A percentile compares a stretch with the other conserved stretches of the same genome.
Evolutionary conservation across 2,797 vertebrate genomes (phyloP).

Genomic region (Takifugu ocellatus): DNA sequence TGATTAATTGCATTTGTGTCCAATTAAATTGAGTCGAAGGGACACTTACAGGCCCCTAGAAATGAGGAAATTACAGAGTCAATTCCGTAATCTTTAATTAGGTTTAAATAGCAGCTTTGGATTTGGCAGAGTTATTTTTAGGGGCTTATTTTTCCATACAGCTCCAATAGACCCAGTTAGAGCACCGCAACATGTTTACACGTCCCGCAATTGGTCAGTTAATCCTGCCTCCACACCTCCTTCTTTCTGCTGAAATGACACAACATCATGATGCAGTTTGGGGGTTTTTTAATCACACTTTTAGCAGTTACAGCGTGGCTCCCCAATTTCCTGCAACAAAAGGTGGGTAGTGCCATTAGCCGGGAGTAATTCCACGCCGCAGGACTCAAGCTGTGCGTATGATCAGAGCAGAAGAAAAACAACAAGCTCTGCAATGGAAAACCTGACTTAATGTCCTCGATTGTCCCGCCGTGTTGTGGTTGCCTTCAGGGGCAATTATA

Average conservation of each 20-base stretch:
- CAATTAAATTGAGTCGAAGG: conserved; percentile 64
- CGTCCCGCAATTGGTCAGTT: conserved; percentile 58
- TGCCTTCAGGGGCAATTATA: conserved; percentile 53
- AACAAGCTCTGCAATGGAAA: conserved; percentile 71
- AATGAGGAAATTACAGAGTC: conserved; percentile 72
- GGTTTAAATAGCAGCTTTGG: conserved; percentile 65
- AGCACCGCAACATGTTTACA: conserved; percentile 51
- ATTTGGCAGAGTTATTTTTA: conserved; percentile 61
- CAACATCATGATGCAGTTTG: conserved; percentile 83
- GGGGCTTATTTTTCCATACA: conserved; percentile 45
- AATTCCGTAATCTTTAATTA: conserved; percentile 75
- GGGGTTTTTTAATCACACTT: conserved; percentile 80
- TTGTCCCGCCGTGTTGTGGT: conserved; percentile 69
- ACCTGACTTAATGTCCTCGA: conserved; percentile 68
- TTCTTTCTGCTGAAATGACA: conserved; percentile 44
- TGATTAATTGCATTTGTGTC: conserved; percentile 71
- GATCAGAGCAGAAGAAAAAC: conserved; percentile 57
- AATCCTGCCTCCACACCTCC: conserved; percentile 32
- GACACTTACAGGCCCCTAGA: conserved; percentile 65
- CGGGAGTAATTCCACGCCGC: conserved; percentile 78
- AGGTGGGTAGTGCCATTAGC: conserved; percentile 76
- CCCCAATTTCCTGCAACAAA: conserved; percentile 83
- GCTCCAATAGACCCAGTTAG: conserved; percentile 28
- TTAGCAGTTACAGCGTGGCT: conserved; percentile 79
- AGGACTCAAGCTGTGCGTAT: conserved; percentile 76